Evolutionary conservation across 2,797 vertebrate genomes (phyloP), one percentile per base, ranked within the genome.

Genomic region (Anabas testudineus): DNA sequence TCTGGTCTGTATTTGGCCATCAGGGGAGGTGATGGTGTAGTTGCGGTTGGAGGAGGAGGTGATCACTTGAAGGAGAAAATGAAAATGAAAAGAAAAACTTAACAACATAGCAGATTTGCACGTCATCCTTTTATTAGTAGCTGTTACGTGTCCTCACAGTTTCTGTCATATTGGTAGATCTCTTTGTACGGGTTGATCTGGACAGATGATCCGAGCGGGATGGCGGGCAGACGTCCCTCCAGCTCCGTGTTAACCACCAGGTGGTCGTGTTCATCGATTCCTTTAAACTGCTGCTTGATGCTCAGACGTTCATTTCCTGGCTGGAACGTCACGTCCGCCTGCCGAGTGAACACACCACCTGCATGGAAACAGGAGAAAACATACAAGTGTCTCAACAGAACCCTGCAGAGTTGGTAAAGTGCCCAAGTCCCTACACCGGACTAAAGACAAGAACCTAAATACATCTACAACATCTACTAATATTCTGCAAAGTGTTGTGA

Each of bases 201-300:
- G 26, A 98, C 95, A 0, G 92, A 86, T 34, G 96, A 86, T 0
- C 95, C 96, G 0, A 19, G 86, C 0, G 90, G 88, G 19, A 98
- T 79, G 60, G 93, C 89, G 0, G 97, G 97, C 43, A 99, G 81
- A 0, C 76, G 92, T 52, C 97, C 97, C 7, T 97, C 95, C 90
- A 98, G 92, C 57, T 94, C 90, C 0, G 97, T 98, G 93, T 85
- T 93, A 70, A 99, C 95, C 68, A 95, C 94, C 74, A 98, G 93
- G 83, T 99, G 97, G 34, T 96, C 95, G 0, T 99, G 97, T 46
- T 97, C 96, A 1, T 99, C 95, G 3, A 97, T 95, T 36, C 97
- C 97, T 43, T 91, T 92, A 72, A 99, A 97, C 56, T 90, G 91
- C 88, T 98, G 97, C 53, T 80, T 94, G 74, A 99, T 91, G 76